Conservation (phyloP, 1,140 invertebrate genomes). For the Ylistrum balloti region DNA sequence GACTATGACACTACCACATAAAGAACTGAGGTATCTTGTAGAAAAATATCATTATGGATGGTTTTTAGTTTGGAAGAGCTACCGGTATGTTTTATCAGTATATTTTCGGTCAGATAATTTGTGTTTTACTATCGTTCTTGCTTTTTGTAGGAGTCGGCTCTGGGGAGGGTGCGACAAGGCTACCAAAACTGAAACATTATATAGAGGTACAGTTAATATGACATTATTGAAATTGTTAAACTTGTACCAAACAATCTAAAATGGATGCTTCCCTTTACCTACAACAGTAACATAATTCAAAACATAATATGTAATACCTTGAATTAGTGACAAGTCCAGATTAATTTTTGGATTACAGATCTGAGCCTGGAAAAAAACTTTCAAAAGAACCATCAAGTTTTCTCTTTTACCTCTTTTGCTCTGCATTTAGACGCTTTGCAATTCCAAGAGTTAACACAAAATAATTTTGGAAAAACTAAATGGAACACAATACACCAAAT, state of each 20-base stretch:
- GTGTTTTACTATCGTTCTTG: slow-evolving; percentile 58
- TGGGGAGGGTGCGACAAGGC: slow-evolving; percentile 72
- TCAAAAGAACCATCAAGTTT: neutral
- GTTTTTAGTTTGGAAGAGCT: neutral
- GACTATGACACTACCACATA: slow-evolving; percentile 5
- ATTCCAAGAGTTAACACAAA: too few species aligned
- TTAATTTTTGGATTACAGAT: neutral
- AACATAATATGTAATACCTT: neutral
- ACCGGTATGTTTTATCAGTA: neutral
- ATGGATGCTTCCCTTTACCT: neutral
- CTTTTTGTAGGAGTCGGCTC: slow-evolving; percentile 58
- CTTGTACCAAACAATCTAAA: neutral
- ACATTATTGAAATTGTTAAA: too few species aligned
- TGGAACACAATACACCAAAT: too few species aligned
- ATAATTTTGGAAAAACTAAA: too few species aligned
- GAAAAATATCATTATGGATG: slow-evolving; percentile 11
- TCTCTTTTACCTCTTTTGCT: neutral
- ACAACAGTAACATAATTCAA: neutral
- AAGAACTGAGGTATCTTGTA: neutral
- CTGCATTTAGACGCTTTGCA: neutral
- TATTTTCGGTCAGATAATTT: slow-evolving; percentile 61
- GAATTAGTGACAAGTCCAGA: neutral
- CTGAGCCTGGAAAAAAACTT: neutral
- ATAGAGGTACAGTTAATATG: neutral
- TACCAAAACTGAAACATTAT: slow-evolving; percentile 76